Evolutionary conservation across 1,140 invertebrate genomes (phyloP).

Genomic region (Cotesia chilonis): DNA sequence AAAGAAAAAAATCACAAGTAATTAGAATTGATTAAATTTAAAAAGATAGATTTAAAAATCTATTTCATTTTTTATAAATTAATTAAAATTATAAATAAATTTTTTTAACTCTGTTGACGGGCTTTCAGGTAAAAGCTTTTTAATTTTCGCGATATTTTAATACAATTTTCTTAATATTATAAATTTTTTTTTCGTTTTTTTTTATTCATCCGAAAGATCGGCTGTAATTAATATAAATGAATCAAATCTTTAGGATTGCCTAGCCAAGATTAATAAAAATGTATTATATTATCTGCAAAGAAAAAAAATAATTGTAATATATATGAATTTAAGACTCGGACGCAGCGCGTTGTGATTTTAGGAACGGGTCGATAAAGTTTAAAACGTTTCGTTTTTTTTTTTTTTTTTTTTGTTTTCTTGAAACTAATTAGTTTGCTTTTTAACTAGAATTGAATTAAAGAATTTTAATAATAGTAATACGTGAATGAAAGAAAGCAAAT

Average conservation of each 20-base stretch:
- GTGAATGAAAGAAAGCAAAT: slow-evolving; percentile 26
- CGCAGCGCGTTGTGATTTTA: not conserved
- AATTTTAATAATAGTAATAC: not conserved
- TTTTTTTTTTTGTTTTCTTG: not conserved
- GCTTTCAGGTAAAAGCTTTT: no score
- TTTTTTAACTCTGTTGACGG: no score
- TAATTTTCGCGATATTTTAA: slow-evolving; percentile 16
- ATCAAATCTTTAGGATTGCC: no score
- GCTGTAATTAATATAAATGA: no score
- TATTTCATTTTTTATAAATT: not conserved
- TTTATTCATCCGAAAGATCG: no score
- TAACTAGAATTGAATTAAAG: no score
- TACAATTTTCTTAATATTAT: no score
- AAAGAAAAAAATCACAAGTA: not conserved
- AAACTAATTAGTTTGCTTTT: slow-evolving; percentile 33
- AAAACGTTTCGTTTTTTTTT: not conserved
- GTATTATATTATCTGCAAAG: slow-evolving; percentile 1
- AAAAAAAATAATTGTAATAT: slow-evolving; percentile 8
- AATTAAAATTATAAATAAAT: not conserved
- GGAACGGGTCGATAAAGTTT: not conserved
- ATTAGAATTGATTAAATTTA: no score
- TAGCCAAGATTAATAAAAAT: slow-evolving; percentile 1
- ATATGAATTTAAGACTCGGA: slow-evolving; percentile 11
- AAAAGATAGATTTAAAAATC: not conserved
- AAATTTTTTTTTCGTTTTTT: no score